Conservation (phyloP, 2,797 vertebrate species). For the Acipenser ruthenus region DNA sequence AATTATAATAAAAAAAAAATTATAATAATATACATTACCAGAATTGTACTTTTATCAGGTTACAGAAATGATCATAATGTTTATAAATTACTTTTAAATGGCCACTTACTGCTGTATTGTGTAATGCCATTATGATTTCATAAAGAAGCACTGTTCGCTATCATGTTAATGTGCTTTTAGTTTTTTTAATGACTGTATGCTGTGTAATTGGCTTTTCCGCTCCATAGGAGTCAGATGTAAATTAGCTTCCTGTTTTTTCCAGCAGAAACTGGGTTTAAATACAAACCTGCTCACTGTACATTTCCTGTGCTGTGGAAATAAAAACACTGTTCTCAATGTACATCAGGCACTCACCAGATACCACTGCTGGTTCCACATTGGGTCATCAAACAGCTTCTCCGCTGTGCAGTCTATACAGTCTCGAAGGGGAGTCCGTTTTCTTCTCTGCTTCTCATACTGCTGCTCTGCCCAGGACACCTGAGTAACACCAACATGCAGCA, state of each 20-base stretch:
- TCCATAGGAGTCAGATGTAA: not conserved
- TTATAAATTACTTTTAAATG: not conserved
- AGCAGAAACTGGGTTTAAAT: too few relatives aligned
- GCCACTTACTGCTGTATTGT: not conserved
- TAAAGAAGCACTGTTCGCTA: not conserved
- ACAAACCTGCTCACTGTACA: too few relatives aligned
- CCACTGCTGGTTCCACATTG: slow-evolving; percentile 98
- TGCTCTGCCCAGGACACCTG: slow-evolving; percentile 96
- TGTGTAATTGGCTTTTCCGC: not conserved
- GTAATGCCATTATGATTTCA: not conserved
- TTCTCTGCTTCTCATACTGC: slow-evolving; percentile 84
- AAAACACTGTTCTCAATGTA: too few relatives aligned
- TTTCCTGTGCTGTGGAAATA: too few relatives aligned
- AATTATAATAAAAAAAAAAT: too few relatives aligned
- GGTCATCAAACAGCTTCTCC: slow-evolving; percentile 87
- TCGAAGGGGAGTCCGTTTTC: slow-evolving; percentile 62
- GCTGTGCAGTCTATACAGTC: slow-evolving; percentile 62
- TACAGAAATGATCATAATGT: not conserved
- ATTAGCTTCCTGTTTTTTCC: not conserved
- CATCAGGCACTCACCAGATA: slow-evolving; percentile 76
- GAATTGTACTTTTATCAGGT: not conserved
- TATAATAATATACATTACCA: too few relatives aligned
- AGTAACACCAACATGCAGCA: not conserved
- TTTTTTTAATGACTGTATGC: not conserved
- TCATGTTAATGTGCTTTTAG: slow-evolving; percentile 5